Evolutionary conservation across 2,797 vertebrate genomes (phyloP).

Genomic region (Trichosurus vulpecula): DNA sequence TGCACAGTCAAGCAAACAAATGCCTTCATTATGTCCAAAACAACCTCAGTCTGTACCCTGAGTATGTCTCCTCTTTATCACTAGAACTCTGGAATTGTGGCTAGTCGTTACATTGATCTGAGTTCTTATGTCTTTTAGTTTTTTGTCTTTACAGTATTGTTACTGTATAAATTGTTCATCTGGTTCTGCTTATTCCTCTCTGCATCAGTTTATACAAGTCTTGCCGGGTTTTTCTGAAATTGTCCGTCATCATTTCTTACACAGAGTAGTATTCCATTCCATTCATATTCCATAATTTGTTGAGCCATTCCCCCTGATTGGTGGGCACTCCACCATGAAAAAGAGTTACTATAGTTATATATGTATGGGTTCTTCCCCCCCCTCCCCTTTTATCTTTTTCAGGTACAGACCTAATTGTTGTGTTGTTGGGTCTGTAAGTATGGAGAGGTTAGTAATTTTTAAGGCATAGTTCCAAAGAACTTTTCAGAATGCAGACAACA

Average conservation of each 20-base stretch:
- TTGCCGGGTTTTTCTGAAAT: not conserved
- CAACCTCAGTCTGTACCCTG: not conserved
- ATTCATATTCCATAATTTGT: not conserved
- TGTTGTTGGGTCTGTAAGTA: not conserved
- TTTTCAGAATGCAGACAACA: not conserved
- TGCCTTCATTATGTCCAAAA: not conserved
- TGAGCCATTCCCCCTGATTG: not conserved
- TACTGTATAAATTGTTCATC: not conserved
- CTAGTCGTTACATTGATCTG: not conserved
- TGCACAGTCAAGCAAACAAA: not conserved
- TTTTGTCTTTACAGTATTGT: not conserved
- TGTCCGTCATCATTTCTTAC: not conserved
- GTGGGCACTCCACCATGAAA: not conserved
- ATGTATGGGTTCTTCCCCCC: not conserved
- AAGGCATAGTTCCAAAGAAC: not conserved
- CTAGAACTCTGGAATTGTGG: not conserved
- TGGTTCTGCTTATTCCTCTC: not conserved
- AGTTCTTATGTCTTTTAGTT: not conserved
- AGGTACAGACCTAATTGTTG: not conserved
- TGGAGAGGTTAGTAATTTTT: not conserved
- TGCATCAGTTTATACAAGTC: not conserved
- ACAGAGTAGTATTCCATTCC: not conserved
- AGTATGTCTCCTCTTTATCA: not conserved
- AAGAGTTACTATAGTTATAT: not conserved
- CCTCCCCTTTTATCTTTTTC: not conserved